Base-by-base conservation (phyloP, 2,888 invertebrate genomes). In the Drosophila algonquin region DNA sequence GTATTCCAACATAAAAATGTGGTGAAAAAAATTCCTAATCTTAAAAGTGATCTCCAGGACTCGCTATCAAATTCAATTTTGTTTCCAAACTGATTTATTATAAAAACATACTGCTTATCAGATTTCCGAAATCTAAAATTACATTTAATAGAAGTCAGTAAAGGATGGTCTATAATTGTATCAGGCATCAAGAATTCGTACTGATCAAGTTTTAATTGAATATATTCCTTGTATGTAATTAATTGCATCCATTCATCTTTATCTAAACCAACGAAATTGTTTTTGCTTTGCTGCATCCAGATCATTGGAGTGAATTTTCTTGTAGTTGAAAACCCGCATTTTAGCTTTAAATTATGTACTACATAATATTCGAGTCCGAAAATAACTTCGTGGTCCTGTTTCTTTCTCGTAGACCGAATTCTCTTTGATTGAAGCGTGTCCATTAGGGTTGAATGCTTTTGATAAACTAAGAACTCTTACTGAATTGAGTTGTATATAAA, bases 181-280 rank as follows among this genome's bases (percentile, higher is more conserved):
- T 57, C 47, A 6, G 57, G 14, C 18, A 57, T 35, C n/a, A 47
- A 14, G 14, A 47, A 57, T 6, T 56, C 45, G 6, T 56, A 56
- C 30, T 18, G 55, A n/a, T 56, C 45, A 16, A 56, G 56, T 18
- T 46, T 46, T 8, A 46, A 18, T 44, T 45, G 16, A 27, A 58
- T 48, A 40, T 48, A 58, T 6, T 58, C 32, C 30, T 56, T 47
- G 6, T 48, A 50, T 24, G 58, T 48, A 5, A 50, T 3, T 4
- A 58, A 48, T 24, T 56, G 30, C 16, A 56, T 40, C 48, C 48
- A 58, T 35, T 58, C 35, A 9, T 58, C 57, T 16, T 58, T 48
- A 6, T 32, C 35, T 18, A 48, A 24, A 14, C 48, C 57, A 10
- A 58, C 24, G 12, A 24, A 40, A 50, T 57, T 32, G 0, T 47